These are phyloP conservation scores for Peromyscus californicus DNA, from an alignment of 2,113 vertebrate species.

Conservation along the genomic window DNA sequence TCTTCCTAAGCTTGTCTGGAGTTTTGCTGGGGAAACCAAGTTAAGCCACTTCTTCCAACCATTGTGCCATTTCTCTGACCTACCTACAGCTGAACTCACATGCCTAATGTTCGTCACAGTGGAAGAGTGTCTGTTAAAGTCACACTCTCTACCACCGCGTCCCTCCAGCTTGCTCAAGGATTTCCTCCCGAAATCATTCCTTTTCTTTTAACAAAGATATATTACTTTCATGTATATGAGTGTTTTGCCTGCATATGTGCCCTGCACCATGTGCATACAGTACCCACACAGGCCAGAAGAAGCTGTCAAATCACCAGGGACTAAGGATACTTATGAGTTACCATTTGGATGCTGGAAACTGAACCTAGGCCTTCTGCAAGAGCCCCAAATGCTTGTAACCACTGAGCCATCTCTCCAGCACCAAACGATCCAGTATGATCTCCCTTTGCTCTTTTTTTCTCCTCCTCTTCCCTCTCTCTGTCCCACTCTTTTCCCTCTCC, in stretches of 20 bases:
- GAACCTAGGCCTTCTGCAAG: neutral
- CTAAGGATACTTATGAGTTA: neutral
- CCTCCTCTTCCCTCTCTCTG: neutral
- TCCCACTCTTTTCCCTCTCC: neutral
- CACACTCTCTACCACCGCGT: neutral
- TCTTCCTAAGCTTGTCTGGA: neutral
- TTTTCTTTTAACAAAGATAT: neutral
- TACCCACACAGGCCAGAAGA: neutral
- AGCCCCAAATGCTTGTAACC: neutral
- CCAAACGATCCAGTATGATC: too few relatives aligned
- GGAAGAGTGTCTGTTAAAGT: neutral
- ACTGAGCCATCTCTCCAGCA: neutral
- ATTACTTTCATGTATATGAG: neutral
- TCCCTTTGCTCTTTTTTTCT: neutral
- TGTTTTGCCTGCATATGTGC: neutral
- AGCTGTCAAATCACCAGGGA: neutral
- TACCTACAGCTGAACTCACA: neutral
- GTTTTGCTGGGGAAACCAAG: neutral
- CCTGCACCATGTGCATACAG: neutral
- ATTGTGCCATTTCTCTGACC: neutral
- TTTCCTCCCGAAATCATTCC: neutral
- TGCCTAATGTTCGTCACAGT: neutral
- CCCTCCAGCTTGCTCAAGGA: neutral
- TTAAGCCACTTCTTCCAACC: neutral
- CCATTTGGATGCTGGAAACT: neutral